Base-by-base conservation (phyloP, 2,113 vertebrate genomes). In the Gymnocephalus cernua region DNA sequence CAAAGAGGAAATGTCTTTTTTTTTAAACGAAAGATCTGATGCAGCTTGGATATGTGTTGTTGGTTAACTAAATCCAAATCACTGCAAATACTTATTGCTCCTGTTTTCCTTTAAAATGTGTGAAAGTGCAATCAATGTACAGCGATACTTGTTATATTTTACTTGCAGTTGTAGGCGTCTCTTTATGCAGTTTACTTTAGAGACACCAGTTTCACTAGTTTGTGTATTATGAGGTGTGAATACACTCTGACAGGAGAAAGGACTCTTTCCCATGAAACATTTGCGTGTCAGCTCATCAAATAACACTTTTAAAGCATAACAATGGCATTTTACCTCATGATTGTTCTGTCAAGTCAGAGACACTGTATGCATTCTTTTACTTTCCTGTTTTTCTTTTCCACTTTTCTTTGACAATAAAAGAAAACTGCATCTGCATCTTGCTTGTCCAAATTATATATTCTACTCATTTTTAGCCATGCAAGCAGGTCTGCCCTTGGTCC, bases 331-430 rank as follows among this genome's bases (percentile, higher is more conserved):
- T 84, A 90, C 77, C 85, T 86, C 84, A 75, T 75, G 82, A 84
- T 80, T 79, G 57, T 72, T 83, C 62, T 84, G 63, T 79, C 3
- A 50, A 61, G 78, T 84, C 38, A 15, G 50, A 79, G 12, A 78
- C 29, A 0, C 61, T 74, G 68, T 80, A 14, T 79, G 50, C 18
- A 47, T 69, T 69, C 64, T 67, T 74, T 64, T 82, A 13, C 64
- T 70, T 74, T 62, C 8, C 66, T 58, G 44, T 69, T 82, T 74
- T 84, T 59, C 54, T 80, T 88, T 74, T 84, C 29, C 51, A 84
- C 54, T 80, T 88, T 78, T 83, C 68, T 80, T 78, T 84, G 77
- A 72, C 72, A 91, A 89, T 90, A 91, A 91, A 90, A 77, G 73
- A 74, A 61, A n/a, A 6, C 23, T 27, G n/a, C 74, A 79, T 75